Evolutionary conservation across 2,797 vertebrate genomes (phyloP), one percentile per base, ranked within the genome.

Genomic region (Euphonia xanthogaster): DNA sequence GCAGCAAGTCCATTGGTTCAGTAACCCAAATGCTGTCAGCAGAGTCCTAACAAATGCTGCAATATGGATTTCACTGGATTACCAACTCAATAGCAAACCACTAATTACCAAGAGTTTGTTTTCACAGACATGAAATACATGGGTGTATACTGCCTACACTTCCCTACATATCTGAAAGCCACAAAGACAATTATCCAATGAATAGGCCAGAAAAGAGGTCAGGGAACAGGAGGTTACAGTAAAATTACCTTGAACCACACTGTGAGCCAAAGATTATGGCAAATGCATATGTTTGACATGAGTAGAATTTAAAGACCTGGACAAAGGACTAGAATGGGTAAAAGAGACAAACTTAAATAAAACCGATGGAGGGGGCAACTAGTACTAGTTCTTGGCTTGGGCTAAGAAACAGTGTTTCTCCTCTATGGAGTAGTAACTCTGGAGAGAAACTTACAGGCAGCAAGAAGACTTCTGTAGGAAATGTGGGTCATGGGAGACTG

Each of bases 31-130:
- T 55, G 47, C 39, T 90, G 28, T 33, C 17, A 14, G 24, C 44
- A 86, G 61, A 39, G 25, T 66, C 54, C 50, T 81, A 79, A 47
- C 40, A 77, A 93, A 90, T 84, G 51, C 66, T 88, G 65, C 54
- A 86, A 66, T 86, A 93, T 79, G 51, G 90, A 88, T 94, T 95
- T 90, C 66, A 44, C 28, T 62, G 70, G 42, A 79, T 86, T 81
- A 58, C 75, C 66, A 86, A 55, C 40, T 94, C 83, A 86, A 80
- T 92, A 90, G 23, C 54, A 86, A 89, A 78, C 6, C 58, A 89
- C 66, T 96, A 95, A 95, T 96, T 95, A 97, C 53, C 42, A 68
- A 83, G 61, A 14, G 9, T 88, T 93, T 95, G 45, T 96, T 94
- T 93, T 91, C 65, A 91, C 20, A 92, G 83, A 68, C 50, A 40